phyloP scores from a whole-genome alignment of 2,797 vertebrate species.

The Ciconia nigra region DNA sequence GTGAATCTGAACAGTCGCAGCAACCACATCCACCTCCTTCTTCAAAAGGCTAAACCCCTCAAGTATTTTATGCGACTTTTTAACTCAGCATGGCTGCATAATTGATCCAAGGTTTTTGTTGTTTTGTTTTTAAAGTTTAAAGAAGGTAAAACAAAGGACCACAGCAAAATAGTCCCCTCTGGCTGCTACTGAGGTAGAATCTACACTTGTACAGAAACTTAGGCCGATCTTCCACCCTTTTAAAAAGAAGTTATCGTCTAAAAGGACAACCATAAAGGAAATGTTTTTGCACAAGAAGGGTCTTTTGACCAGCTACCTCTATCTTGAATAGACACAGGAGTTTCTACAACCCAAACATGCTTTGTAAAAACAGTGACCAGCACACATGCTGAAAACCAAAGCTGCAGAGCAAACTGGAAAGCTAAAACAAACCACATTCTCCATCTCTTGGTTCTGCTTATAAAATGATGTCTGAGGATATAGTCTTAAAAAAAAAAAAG shows the following conservation, averaged over 20 bases:
- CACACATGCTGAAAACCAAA: neutral
- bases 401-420: neutral
- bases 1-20: neutral
- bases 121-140: neutral
- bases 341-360: neutral
- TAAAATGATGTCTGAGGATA: neutral
- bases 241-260: neutral
- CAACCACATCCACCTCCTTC: neutral
- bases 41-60: neutral
- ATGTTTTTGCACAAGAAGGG: neutral
- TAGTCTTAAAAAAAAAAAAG: neutral
- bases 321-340: neutral
- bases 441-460: neutral
- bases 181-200: neutral
- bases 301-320: neutral
- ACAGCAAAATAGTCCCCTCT: neutral
- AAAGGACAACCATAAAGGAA: neutral
- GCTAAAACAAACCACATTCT: neutral
- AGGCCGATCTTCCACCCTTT: neutral
- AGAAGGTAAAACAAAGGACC: neutral
- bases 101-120: neutral
- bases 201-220: neutral
- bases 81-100: neutral
- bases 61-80: neutral
- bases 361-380: neutral